Evolutionary conservation across 2,113 vertebrate species (phyloP).

Genomic region (Sterrhoptilus dennistouni): DNA sequence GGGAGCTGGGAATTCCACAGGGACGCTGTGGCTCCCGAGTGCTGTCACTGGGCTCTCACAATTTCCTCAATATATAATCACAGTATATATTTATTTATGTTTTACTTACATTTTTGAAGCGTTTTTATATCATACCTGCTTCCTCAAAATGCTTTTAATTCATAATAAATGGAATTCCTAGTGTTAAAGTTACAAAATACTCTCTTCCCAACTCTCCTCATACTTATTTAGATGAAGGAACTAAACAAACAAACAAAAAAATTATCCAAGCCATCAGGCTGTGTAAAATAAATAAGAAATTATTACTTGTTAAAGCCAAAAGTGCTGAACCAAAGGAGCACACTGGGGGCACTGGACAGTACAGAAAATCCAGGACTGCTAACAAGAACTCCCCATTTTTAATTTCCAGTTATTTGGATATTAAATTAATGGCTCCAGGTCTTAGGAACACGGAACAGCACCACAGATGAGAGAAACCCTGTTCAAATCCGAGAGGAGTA

Average conservation of each 20-base stretch:
- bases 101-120: neutral
- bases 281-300: neutral
- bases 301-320: neutral
- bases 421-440: neutral
- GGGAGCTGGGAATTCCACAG: neutral
- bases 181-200: neutral
- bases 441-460: neutral
- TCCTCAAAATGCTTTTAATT: neutral
- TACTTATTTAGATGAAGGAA: neutral
- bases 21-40: neutral
- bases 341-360: neutral
- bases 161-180: neutral
- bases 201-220: neutral
- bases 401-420: neutral
- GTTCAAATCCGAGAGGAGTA: neutral
- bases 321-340: neutral
- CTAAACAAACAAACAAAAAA: neutral
- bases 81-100: rapidly evolving
- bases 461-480: neutral
- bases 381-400: neutral
- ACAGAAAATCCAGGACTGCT: neutral
- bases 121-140: neutral
- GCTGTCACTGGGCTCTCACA: neutral
- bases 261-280: neutral
- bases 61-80: neutral